Conservation (phyloP, 2,888 invertebrate genomes). For the Dioctria rufipes region DNA sequence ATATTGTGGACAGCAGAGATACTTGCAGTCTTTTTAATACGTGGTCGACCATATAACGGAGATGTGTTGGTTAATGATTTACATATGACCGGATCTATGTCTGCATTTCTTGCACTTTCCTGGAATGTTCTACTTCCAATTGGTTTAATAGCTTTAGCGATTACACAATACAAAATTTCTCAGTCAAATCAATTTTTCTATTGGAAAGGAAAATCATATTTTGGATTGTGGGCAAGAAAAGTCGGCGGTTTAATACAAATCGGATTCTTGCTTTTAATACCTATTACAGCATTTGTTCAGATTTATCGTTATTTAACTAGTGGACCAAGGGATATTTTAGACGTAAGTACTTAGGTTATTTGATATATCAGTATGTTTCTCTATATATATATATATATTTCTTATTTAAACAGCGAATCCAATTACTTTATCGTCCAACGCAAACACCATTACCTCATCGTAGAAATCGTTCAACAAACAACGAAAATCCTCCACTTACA, state of each 20-base stretch:
- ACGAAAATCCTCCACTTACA: conserved; percentile 53
- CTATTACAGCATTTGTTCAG: conserved; percentile 73
- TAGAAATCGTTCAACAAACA: conserved; percentile 59
- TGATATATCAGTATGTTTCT: neutral
- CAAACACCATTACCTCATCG: conserved; percentile 70
- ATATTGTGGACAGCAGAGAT: conserved; percentile 83
- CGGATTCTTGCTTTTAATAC: conserved; percentile 82
- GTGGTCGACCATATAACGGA: conserved; percentile 89
- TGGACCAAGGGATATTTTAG: conserved; percentile 89
- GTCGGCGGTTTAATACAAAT: conserved; percentile 84
- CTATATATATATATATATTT: neutral
- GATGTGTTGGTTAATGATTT: conserved; percentile 70
- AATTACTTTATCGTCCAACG: conserved; percentile 85
- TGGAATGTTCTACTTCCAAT: conserved; percentile 93
- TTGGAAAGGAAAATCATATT: conserved; percentile 81
- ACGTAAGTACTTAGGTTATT: conserved; percentile 75
- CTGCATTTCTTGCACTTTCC: conserved; percentile 81
- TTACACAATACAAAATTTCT: conserved; percentile 82
- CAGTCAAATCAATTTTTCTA: conserved; percentile 79
- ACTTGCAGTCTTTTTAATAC: conserved; percentile 87
- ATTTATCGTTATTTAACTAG: conserved; percentile 84
- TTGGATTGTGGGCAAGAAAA: conserved; percentile 86
- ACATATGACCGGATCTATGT: conserved; percentile 74
- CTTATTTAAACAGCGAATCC: conserved; percentile 78
- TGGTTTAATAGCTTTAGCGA: conserved; percentile 81